Evolutionary conservation across 2,797 vertebrate genomes (phyloP), one percentile per base, ranked within the genome.

Genomic region (Acipenser transmontanus): DNA sequence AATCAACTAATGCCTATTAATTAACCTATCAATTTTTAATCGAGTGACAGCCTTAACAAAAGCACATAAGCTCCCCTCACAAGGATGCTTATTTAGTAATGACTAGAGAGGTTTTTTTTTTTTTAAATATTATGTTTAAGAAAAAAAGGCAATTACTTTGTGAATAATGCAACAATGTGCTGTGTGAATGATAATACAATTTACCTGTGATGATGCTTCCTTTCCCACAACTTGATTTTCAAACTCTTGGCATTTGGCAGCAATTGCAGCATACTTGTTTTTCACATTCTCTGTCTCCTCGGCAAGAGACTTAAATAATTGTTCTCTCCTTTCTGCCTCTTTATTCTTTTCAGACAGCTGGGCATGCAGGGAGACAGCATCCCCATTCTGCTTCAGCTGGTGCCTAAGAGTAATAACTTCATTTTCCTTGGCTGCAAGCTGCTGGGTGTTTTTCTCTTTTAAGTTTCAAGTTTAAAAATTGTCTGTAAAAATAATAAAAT

Each of bases 381-480:
- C 80, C 17, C 84, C 89, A 63, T 34, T 34, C 20, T 34, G 20
- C 20, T 34, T 34, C 61, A 94, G 82, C 73, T 94, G 89, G 50
- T 89, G 90, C 83, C 88, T 91, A 69, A 95, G 68, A 17, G 66
- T 78, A 73, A 88, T 82, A 57, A 97, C 83, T 82, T 98, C 96
- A 76, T 91, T 92, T 65, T 97, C 93, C 74, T 91, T 96, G 68
- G 89, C 82, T 74, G 85, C 78, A 76, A 97, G 78, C 72, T 93
- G 85, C 76, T 86, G 82, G 49, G 77, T 85, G 77, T 87, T 89
- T 71, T 90, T 93, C 79, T 95, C 92, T 62, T 86, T 89, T 75
- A 93, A 81, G 91, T 95, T 87, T 99, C 93, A 64, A 98, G 89
- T 1, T 85, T 85, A 73, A 92, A 77, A 77, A 99, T 95, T 89